Base-by-base conservation (phyloP, 2,888 invertebrate genomes). In the Drosophila sordidula region DNA sequence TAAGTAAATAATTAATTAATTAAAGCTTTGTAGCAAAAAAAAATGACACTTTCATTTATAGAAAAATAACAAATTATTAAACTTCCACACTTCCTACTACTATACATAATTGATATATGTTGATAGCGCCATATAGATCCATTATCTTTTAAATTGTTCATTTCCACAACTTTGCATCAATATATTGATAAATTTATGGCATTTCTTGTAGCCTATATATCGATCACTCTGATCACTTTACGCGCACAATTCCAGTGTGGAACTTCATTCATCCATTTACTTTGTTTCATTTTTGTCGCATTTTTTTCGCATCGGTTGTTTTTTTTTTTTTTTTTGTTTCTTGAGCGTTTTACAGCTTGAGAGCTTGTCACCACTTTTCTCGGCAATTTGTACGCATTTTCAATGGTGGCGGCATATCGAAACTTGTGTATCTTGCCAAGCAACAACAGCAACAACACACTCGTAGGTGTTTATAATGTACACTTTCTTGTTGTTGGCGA, bases 291-390 rank as follows among this genome's bases (percentile, higher is more conserved):
- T 70, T 64, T 67, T 26, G 22, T 49, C 36, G 34, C 39, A 29
- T 22, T 29, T 50, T 26, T 56, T 49, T 46, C 18, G 18, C 18
- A 18, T 18, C 18, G 18, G 2, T 18, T 18, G 22, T 26, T 45
- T 26, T 55, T 12, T 18, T 52, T 26, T 9, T 46, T 46, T 54
- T 58, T 61, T 39, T 58, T 72, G 61, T 50, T 54, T 50, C 44
- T 62, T 63, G 62, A 65, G 66, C 68, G 65, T 67, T 75, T 66
- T 42, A 79, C 68, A 68, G 63, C 75, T 66, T 78, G 57, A 61
- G 46, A 58, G 74, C 88, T 90, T 83, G 86, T 89, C 85, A 89
- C 90, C 90, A 90, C 89, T 90, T 87, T 89, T 74, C 77, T 77
- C 81, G 73, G 87, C 80, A 89, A 89, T 90, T 90, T 89, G 89